These are phyloP conservation scores for Tetramorium bicarinatum DNA, from an alignment of 2,888 invertebrate species.

Conservation along the genomic window DNA sequence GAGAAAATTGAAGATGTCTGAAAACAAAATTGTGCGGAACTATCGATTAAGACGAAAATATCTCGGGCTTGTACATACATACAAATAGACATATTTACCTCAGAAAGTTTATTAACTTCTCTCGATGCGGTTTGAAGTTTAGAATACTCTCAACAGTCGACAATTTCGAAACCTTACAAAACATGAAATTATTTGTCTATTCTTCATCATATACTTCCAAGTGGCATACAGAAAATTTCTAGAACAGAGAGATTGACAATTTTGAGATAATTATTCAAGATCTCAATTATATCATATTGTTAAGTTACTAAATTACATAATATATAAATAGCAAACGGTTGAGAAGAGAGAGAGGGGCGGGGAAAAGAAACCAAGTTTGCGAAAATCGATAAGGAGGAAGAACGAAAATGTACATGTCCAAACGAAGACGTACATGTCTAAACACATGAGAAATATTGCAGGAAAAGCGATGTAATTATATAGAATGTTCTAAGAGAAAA, in stretches of 20 bases:
- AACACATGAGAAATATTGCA: background rate
- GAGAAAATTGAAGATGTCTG: background rate
- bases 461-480: background rate
- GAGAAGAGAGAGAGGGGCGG: background rate
- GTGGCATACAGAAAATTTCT: background rate
- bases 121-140: conserved; percentile 1
- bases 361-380: background rate
- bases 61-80: background rate
- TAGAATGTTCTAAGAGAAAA: background rate
- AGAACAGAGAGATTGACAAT: background rate
- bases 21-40: background rate
- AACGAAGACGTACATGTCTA: background rate
- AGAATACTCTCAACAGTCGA: background rate
- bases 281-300: conserved; percentile 9
- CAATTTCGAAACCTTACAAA: background rate
- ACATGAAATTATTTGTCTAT: background rate
- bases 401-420: background rate
- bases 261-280: conserved; percentile 7
- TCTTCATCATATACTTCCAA: background rate
- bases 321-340: background rate
- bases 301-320: conserved; percentile 8
- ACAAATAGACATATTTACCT: conserved; percentile 17
- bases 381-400: background rate
- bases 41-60: conserved; percentile 12
- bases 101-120: conserved; percentile 28